Conservation (phyloP, 1,140 invertebrate genomes). For the Anagrus nilaparvatae region DNA sequence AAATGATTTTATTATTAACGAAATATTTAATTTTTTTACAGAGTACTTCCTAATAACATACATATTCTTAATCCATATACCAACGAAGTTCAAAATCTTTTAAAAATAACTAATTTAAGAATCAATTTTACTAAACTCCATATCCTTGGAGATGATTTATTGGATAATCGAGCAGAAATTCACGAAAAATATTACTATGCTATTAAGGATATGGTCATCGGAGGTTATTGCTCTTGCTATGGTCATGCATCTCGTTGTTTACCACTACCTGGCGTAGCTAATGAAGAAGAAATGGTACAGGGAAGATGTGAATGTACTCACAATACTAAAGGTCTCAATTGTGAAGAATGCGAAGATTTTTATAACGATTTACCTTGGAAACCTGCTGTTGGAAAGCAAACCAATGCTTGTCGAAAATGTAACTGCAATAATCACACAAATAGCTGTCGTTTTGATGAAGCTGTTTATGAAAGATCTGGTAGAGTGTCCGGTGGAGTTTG, state of each 20-base stretch:
- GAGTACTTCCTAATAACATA: constrained; percentile 63
- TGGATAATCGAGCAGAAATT: constrained; percentile 60
- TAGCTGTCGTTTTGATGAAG: constrained; percentile 80
- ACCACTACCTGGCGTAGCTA: constrained; percentile 58
- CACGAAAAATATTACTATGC: constrained; percentile 81
- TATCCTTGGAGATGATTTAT: constrained; percentile 69
- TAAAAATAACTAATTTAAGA: constrained; percentile 76
- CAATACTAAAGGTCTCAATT: constrained; percentile 85
- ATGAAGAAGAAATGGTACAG: constrained; percentile 79
- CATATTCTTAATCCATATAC: constrained; percentile 66
- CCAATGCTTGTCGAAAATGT: constrained; percentile 85
- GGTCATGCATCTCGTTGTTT: constrained; percentile 94
- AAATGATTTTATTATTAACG: too few relatives aligned
- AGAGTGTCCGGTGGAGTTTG: constrained; percentile 86
- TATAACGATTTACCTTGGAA: constrained; percentile 94
- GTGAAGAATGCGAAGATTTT: constrained; percentile 86
- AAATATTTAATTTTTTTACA: too few relatives aligned
- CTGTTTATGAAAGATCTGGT: constrained; percentile 76
- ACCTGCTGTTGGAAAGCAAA: constrained; percentile 82
- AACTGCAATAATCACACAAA: constrained; percentile 84
- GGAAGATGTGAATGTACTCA: constrained; percentile 91
- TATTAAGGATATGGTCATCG: constrained; percentile 83
- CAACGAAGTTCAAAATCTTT: constrained; percentile 61
- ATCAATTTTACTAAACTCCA: constrained; percentile 73
- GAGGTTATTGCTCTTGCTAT: constrained; percentile 98